Percentiles rank a stretch among this genome's conserved stretches.
phyloP scores from a whole-genome alignment of 2,888 invertebrate genomes.

The Embidobia sp. region DNA sequence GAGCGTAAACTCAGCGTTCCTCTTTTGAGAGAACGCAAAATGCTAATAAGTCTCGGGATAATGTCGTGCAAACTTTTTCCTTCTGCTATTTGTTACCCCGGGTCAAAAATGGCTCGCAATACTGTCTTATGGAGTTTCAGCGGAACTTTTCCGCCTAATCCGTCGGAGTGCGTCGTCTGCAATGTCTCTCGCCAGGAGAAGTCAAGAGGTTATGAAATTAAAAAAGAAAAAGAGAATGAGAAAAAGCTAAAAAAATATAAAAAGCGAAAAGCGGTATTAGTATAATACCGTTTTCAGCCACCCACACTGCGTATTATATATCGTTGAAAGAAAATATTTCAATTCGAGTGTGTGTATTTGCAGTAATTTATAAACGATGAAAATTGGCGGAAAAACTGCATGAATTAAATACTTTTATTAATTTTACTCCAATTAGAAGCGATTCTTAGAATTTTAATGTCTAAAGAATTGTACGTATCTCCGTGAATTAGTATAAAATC shows the following conservation, averaged over 20 bases:
- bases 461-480: too few species aligned
- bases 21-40: constrained; percentile 13
- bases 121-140: constrained; percentile 36
- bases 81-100: constrained; percentile 41
- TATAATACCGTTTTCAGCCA: constrained; percentile 29
- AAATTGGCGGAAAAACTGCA: too few species aligned
- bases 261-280: background rate
- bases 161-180: constrained; percentile 46
- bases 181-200: constrained; percentile 32
- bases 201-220: constrained; percentile 45
- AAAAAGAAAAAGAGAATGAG: constrained; percentile 17
- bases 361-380: too few species aligned
- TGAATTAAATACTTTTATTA: too few species aligned
- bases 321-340: constrained; percentile 17
- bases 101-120: constrained; percentile 49
- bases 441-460: too few species aligned
- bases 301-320: constrained; percentile 15
- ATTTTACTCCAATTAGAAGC: too few species aligned
- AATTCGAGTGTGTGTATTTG: too few species aligned
- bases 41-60: constrained; percentile 41
- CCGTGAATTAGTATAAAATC: too few species aligned
- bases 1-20: background rate
- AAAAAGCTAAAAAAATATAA: background rate
- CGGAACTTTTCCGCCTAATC: constrained; percentile 51
- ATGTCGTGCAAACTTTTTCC: constrained; percentile 42